phyloP scores from a whole-genome alignment of 2,113 vertebrate genomes.

The Sialia sialis region DNA sequence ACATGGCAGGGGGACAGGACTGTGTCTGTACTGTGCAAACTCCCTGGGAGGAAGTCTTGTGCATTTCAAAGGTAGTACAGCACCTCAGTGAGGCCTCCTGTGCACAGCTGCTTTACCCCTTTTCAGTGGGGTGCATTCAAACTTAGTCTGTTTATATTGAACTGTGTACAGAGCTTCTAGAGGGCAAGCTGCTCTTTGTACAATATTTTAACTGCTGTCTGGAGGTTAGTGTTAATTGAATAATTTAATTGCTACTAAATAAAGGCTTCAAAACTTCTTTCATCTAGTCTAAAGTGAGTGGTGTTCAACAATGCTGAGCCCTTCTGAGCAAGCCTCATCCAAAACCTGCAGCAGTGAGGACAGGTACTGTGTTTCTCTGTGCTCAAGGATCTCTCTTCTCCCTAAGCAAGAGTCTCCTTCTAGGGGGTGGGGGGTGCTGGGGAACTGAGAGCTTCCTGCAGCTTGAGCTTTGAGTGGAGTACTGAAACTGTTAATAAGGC shows the following conservation, averaged over 20 bases:
- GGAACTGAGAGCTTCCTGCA: background rate
- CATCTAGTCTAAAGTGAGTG: background rate
- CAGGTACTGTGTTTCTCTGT: accelerated
- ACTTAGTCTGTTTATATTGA: slow-evolving; percentile 57
- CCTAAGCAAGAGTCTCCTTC: background rate
- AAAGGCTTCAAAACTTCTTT: slow-evolving; percentile 73
- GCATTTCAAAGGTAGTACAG: slow-evolving; percentile 56
- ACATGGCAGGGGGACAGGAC: background rate
- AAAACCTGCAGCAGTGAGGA: background rate
- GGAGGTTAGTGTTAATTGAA: slow-evolving; percentile 69
- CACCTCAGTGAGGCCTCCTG: slow-evolving; percentile 63
- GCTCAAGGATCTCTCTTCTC: too few relatives aligned
- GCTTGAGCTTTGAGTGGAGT: background rate
- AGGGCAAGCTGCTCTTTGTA: slow-evolving; percentile 65
- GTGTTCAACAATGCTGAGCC: background rate
- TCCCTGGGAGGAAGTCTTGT: slow-evolving; percentile 35
- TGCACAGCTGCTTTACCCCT: slow-evolving; percentile 71
- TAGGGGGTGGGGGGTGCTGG: too few relatives aligned
- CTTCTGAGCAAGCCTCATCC: background rate
- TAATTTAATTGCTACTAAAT: slow-evolving; percentile 78
- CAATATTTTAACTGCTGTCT: slow-evolving; percentile 70
- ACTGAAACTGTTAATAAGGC: background rate
- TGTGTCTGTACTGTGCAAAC: slow-evolving; percentile 30
- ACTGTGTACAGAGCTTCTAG: slow-evolving; percentile 49
- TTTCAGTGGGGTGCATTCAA: slow-evolving; percentile 69